These are phyloP conservation scores for Caenorhabditis brenneri DNA, from an alignment of 1,140 invertebrate genomes.

Conservation along the genomic window DNA sequence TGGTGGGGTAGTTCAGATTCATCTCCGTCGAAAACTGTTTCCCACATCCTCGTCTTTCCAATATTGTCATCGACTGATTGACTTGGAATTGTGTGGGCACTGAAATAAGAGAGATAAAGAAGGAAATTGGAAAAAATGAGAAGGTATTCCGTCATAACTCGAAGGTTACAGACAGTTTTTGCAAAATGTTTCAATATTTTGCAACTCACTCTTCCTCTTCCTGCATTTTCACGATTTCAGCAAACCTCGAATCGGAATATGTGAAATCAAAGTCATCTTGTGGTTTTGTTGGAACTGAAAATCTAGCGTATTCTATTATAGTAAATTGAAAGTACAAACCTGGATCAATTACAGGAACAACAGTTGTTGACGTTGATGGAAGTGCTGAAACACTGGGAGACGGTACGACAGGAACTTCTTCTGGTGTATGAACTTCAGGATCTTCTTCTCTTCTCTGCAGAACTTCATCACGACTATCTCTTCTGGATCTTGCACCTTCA, in stretches of 20 bases:
- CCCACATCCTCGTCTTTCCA: constrained; percentile 52
- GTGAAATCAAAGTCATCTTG: constrained; percentile 40
- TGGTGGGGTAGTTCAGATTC: constrained; percentile 42
- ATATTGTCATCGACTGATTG: neutral
- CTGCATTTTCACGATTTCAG: constrained; percentile 34
- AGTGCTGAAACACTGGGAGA: neutral
- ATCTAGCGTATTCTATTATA: neutral
- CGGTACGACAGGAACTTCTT: neutral
- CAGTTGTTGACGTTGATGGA: neutral
- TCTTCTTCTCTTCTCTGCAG: constrained; percentile 25
- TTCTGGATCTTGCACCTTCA: constrained; percentile 48
- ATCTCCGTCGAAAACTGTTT: constrained; percentile 53
- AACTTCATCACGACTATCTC: constrained; percentile 24
- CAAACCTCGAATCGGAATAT: constrained; percentile 46
- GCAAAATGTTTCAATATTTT: too few species aligned
- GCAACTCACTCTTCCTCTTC: constrained; percentile 44
- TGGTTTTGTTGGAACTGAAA: constrained; percentile 5
- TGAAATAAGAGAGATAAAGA: neutral
- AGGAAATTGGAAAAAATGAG: neutral
- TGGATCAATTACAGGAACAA: neutral
- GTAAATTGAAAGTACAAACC: neutral
- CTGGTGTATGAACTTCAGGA: constrained; percentile 22
- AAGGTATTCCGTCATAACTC: neutral
- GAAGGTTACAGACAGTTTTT: too few species aligned
- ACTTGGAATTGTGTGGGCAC: neutral